Conservation (phyloP, 1,140 invertebrate genomes). For the Tetramorium simillimum region DNA sequence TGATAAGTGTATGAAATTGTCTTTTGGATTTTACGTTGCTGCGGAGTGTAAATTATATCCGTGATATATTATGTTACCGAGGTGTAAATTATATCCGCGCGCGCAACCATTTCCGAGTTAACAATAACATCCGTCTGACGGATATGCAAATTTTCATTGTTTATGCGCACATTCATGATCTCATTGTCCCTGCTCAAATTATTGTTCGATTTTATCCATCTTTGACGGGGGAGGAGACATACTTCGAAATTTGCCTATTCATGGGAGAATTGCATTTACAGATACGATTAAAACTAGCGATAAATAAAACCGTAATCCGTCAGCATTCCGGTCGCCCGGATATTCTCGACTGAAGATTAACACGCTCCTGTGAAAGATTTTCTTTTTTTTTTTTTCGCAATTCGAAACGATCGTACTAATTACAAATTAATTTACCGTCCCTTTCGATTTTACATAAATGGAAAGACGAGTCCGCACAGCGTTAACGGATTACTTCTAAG, state of each 20-base stretch:
- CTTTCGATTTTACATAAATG: constrained; percentile 7
- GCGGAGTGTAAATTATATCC: constrained; percentile 22
- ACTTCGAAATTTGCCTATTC: not conserved
- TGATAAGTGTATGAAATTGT: constrained; percentile 36
- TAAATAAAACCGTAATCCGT: not conserved
- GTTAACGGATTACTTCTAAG: not conserved
- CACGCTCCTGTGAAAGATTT: not conserved
- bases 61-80: constrained; percentile 27
- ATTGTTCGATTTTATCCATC: constrained; percentile 43
- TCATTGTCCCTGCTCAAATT: constrained; percentile 37
- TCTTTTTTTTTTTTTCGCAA: not conserved
- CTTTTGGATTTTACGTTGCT: constrained; percentile 2
- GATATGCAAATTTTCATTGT: constrained; percentile 59
- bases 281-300: not conserved
- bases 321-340: not conserved
- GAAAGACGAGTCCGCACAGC: constrained; percentile 2
- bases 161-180: constrained; percentile 24
- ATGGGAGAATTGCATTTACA: not conserved
- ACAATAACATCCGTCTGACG: constrained; percentile 56
- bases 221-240: not conserved
- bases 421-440: constrained; percentile 17
- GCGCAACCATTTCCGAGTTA: constrained; percentile 45
- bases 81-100: constrained; percentile 40
- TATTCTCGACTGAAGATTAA: not conserved
- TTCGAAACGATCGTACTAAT: not conserved